phyloP scores from a whole-genome alignment of 2,113 vertebrate genomes.

The Salvelinus alpinus region DNA sequence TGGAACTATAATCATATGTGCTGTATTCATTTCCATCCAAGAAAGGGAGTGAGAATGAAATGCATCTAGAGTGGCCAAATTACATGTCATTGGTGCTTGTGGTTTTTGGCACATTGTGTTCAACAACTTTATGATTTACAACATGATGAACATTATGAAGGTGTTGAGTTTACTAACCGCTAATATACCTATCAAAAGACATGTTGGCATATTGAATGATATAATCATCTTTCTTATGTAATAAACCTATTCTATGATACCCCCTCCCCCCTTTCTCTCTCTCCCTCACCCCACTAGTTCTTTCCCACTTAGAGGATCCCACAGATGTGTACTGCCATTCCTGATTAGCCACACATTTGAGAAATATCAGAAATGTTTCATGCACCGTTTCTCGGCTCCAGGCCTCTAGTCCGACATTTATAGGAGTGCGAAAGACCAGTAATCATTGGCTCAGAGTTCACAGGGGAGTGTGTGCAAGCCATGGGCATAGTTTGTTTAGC shows the following conservation, averaged over 20 bases:
- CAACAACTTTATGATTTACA: too few species aligned
- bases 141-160: too few species aligned
- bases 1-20: too few species aligned
- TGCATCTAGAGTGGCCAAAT: too few species aligned
- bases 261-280: too few species aligned
- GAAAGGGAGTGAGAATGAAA: too few species aligned
- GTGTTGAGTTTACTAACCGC: too few species aligned
- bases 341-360: conserved; percentile 69
- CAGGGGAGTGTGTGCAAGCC: conserved; percentile 6
- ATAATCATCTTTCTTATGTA: background rate
- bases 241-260: background rate
- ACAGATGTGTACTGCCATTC: conserved; percentile 62
- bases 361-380: conserved; percentile 72
- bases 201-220: too few species aligned
- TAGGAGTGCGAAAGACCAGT: conserved; percentile 31
- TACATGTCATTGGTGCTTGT: too few species aligned
- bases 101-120: too few species aligned
- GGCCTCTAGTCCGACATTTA: conserved; percentile 40
- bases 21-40: too few species aligned
- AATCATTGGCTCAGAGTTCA: conserved; percentile 17
- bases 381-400: conserved; percentile 42
- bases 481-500: conserved; percentile 9
- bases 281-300: background rate
- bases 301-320: conserved; percentile 32
- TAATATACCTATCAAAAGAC: too few species aligned